Conservation (phyloP, 2,797 vertebrate genomes). For the Gadopsis marmoratus region DNA sequence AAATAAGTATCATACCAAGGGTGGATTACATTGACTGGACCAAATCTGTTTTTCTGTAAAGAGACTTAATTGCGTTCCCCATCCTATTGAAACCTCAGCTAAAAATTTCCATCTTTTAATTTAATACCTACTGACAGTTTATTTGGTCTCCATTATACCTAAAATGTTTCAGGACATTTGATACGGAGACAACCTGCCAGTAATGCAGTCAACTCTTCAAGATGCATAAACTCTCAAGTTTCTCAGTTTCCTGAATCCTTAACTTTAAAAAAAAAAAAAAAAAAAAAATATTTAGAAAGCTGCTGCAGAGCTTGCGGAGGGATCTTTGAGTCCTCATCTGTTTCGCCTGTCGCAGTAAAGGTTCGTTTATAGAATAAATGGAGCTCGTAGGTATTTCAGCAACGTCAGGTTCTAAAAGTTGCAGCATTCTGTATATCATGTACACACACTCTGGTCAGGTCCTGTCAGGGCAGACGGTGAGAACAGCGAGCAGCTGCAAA, state of each 20-base stretch:
- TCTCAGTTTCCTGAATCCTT: slow-evolving; percentile 33
- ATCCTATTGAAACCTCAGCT: slow-evolving; percentile 4
- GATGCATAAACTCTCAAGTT: not conserved
- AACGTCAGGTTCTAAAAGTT: slow-evolving; percentile 60
- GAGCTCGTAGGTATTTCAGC: slow-evolving; percentile 49
- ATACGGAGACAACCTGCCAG: slow-evolving; percentile 15
- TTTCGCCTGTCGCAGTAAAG: slow-evolving; percentile 27
- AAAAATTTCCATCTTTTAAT: slow-evolving; percentile 2
- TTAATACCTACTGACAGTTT: slow-evolving; percentile 25
- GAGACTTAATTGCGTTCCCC: not conserved
- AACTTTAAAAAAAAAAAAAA: not conserved
- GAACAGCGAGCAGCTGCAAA: slow-evolving; percentile 76
- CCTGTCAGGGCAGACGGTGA: slow-evolving; percentile 73
- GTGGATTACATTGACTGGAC: not conserved
- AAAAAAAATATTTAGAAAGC: slow-evolving; percentile 29
- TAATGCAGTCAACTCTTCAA: slow-evolving; percentile 7
- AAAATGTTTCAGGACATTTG: slow-evolving; percentile 26
- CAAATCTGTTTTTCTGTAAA: not conserved
- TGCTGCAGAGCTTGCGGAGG: not conserved
- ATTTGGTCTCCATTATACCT: slow-evolving; percentile 28
- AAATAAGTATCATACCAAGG: not conserved
- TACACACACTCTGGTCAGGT: slow-evolving; percentile 40
- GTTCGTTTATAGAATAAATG: slow-evolving; percentile 50
- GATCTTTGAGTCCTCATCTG: slow-evolving; percentile 21
- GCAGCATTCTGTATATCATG: slow-evolving; percentile 56